A percentile compares a stretch with the other conserved stretches of the same genome.
These are phyloP conservation scores for Eilema sororculum DNA, from an alignment of 2,888 invertebrate genomes.

Conservation along the genomic window DNA sequence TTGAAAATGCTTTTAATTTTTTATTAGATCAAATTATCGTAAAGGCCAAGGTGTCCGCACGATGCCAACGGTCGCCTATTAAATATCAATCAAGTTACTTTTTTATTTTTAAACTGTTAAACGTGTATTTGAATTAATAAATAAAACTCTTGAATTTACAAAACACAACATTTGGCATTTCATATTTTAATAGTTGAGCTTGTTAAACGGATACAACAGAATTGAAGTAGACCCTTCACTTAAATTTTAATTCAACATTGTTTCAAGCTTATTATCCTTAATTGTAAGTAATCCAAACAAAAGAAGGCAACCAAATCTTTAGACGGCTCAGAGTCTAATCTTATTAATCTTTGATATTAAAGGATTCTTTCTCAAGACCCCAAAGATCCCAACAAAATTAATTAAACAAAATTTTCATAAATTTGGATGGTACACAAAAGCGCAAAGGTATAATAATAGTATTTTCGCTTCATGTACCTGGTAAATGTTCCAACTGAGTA, in stretches of 20 bases:
- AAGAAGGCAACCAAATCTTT: conserved; percentile 35
- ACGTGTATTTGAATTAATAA: conserved; percentile 34
- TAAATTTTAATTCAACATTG: conserved; percentile 25
- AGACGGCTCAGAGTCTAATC: conserved; percentile 26
- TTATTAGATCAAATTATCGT: conserved; percentile 82
- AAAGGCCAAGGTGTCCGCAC: conserved; percentile 73
- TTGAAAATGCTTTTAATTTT: conserved; percentile 86
- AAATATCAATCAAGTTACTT: conserved; percentile 80
- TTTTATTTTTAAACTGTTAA: conserved; percentile 27
- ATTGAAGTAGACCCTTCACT: conserved; percentile 19
- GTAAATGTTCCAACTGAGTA: conserved; percentile 57
- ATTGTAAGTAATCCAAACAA: conserved; percentile 42
- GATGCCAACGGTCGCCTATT: conserved; percentile 74
- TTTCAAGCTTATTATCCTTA: conserved; percentile 37
- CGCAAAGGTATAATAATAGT: conserved; percentile 56
- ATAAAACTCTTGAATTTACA: conserved; percentile 25
- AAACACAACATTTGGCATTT: conserved; percentile 18
- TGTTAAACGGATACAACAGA: conserved; percentile 6
- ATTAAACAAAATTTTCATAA: conserved; percentile 62
- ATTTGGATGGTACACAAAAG: conserved; percentile 51
- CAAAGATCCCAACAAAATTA: conserved; percentile 53
- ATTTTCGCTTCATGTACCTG: conserved; percentile 52
- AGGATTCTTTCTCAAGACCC: conserved; percentile 40
- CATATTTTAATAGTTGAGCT: conserved; percentile 6
- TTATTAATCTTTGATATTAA: conserved; percentile 39